A percentile compares a stretch with the other conserved stretches of the same genome.
Conservation (phyloP, 2,113 vertebrate species). For the Pantherophis guttatus region DNA sequence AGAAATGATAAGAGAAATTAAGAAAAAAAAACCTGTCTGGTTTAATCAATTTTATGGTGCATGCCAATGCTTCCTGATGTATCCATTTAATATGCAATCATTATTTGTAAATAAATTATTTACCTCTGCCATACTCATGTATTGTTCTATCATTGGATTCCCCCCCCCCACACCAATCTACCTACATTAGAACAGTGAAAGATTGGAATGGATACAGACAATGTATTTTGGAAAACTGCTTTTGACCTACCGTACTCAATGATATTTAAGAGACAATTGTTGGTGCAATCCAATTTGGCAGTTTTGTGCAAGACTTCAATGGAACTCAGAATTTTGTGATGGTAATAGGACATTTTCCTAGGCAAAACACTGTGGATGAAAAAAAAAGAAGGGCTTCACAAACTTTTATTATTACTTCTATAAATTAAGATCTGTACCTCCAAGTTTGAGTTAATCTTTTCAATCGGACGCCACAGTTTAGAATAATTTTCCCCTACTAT, state of each 20-base stretch:
- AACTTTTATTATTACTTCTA: neutral
- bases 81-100: neutral
- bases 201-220: neutral
- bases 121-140: neutral
- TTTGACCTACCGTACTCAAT: conserved; percentile 43
- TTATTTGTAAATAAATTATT: neutral
- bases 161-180: neutral
- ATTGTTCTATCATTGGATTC: neutral
- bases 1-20: no score
- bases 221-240: neutral
- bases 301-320: conserved; percentile 40
- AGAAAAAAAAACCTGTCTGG: no score
- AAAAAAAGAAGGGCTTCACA: neutral
- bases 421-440: no score
- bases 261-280: neutral
- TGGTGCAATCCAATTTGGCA: conserved; percentile 40
- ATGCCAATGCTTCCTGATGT: neutral
- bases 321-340: conserved; percentile 47
- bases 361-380: conserved; percentile 52
- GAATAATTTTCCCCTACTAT: neutral
- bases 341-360: conserved; percentile 44
- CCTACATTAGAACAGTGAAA: neutral
- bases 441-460: neutral
- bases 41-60: neutral
- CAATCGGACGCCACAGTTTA: neutral